phyloP scores from a whole-genome alignment of 2,888 invertebrate genomes.

The Dryomyza anilis region DNA sequence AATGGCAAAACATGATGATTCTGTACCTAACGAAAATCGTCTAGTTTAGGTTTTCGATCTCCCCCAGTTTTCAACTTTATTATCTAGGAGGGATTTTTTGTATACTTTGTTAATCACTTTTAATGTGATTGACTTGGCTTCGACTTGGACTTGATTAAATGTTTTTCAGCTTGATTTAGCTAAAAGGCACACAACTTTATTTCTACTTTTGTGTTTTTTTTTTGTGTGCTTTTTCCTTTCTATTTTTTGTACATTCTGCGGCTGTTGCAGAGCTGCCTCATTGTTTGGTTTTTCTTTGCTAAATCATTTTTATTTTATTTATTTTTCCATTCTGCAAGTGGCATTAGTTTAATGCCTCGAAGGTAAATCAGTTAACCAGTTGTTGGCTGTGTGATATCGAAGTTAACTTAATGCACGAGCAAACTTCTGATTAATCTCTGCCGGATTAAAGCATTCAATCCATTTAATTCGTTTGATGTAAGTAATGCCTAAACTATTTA shows the following conservation, averaged over 20 bases:
- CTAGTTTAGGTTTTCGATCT: no score
- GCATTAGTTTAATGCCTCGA: slow-evolving; percentile 6
- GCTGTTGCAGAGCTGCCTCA: not conserved
- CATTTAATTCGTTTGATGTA: not conserved
- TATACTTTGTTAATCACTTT: slow-evolving; percentile 49
- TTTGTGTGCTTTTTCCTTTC: not conserved
- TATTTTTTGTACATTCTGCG: not conserved
- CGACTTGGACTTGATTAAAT: not conserved
- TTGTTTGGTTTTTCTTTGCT: not conserved
- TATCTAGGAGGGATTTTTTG: no score
- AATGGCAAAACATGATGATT: no score
- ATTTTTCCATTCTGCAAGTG: not conserved
- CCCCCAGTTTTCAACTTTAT: no score
- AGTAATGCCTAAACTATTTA: not conserved
- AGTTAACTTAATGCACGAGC: slow-evolving; percentile 8
- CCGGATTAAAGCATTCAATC: slow-evolving; percentile 1
- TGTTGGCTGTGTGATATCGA: not conserved
- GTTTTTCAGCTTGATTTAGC: no score
- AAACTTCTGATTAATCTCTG: slow-evolving; percentile 6
- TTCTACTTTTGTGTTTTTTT: no score
- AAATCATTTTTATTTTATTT: not conserved
- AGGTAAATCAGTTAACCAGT: not conserved
- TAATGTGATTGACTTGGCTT: slow-evolving; percentile 50
- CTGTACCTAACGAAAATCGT: no score
- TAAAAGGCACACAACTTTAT: no score